Base-by-base conservation (phyloP, 2,113 vertebrate genomes). In the Thinocorus orbignyianus region DNA sequence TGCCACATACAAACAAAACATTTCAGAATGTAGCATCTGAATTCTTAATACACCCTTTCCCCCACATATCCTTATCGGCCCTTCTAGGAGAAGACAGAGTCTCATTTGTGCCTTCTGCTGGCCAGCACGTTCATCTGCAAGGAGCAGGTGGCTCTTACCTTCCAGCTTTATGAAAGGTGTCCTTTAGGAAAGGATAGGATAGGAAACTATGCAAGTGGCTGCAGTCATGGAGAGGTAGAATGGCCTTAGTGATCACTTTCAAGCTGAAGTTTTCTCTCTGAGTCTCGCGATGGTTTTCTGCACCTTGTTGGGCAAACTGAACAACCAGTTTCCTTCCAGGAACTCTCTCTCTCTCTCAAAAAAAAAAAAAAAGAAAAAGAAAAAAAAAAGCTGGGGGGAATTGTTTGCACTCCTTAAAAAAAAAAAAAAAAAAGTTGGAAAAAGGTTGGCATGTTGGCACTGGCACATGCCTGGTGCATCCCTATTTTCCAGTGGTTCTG, bases 131-230 rank as follows among this genome's bases (percentile, higher is more conserved):
- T 72, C 39, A 16, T 17, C 35, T 69, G 33, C 4, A 0, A 10
- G 57, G 12, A 30, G 33, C 42, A 44, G 44, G 46, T 26, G 13
- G 6, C 65, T 57, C 30, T n/a, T 12, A 23, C 22, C 17, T 62
- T 41, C 17, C 65, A 31, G 35, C 65, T 55, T 51, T 73, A 33
- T 64, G 82, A 20, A 44, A 58, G 10, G 17, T 11, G 4, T 31
- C 8, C 23, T 13, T 23, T 23, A 24, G 52, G 15, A 77, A 77
- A 17, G 58, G 49, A 46, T 8, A 30, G 33, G 49, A 69, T 22
- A 35, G 20, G 17, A 18, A 46, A 12, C 9, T 17, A 10, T 31
- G 18, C 0, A 0, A 23, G 35, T 0, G 0, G 9, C 22, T 68
- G 37, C 26, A 31, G 23, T 22, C 58, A 42, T 68, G 81, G 16